Conservation (phyloP, 2,888 invertebrate genomes). For the Andrena bicolor region DNA sequence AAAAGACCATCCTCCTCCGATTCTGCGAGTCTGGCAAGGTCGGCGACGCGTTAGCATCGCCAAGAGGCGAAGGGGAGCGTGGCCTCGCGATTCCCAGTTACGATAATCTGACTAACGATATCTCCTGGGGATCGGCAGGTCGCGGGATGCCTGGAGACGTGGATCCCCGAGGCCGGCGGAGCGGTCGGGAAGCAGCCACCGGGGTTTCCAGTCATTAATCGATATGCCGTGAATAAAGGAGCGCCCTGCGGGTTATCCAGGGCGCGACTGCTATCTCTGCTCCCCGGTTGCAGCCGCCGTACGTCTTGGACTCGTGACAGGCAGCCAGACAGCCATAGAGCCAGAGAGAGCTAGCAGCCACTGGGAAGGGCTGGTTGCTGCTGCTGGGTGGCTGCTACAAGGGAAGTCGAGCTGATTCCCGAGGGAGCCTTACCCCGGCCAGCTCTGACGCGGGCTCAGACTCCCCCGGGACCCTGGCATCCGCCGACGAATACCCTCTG, state of each 20-base stretch:
- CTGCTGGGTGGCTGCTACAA: constrained; percentile 61
- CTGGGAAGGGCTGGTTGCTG: constrained; percentile 56
- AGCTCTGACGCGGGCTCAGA: constrained; percentile 82
- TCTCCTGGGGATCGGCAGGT: constrained; percentile 47
- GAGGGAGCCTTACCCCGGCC: constrained; percentile 77
- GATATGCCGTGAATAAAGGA: constrained; percentile 77
- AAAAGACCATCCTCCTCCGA: neutral
- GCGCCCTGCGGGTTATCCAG: constrained; percentile 74
- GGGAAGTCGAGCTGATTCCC: constrained; percentile 70
- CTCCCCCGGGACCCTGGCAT: constrained; percentile 78
- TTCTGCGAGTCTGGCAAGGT: neutral
- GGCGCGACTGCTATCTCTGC: constrained; percentile 74
- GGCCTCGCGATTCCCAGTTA: constrained; percentile 40
- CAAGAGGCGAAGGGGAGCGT: neutral
- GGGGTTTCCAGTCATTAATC: constrained; percentile 77
- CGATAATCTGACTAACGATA: constrained; percentile 59
- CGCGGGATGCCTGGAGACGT: constrained; percentile 35
- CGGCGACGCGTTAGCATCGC: constrained; percentile 2
- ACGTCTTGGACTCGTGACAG: constrained; percentile 81
- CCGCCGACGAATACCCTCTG: constrained; percentile 67
- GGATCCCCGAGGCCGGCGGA: constrained; percentile 34
- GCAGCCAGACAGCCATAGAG: constrained; percentile 64
- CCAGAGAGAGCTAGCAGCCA: constrained; percentile 52
- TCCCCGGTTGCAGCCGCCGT: constrained; percentile 71
- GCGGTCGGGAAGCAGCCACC: constrained; percentile 41